Conservation (phyloP, 1,140 invertebrate species). For the Diachasma alloeum region DNA sequence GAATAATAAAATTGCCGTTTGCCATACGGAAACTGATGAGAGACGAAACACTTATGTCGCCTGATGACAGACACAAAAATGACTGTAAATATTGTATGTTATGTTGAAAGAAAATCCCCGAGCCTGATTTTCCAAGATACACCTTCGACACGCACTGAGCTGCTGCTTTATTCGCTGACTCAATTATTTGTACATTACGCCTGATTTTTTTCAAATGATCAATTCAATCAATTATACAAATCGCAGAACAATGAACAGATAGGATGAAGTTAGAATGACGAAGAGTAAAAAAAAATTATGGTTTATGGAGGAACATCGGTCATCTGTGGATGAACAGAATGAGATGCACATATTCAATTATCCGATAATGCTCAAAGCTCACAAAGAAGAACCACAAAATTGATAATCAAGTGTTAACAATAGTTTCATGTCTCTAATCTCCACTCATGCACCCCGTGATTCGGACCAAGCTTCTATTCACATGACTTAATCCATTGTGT, state of each 20-base stretch:
- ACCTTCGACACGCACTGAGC: no score
- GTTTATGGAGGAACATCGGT: background rate
- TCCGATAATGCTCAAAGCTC: conserved; percentile 30
- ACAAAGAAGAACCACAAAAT: background rate
- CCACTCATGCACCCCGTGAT: background rate
- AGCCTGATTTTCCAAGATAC: background rate
- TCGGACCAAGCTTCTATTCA: background rate
- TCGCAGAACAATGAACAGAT: background rate
- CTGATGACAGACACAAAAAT: background rate
- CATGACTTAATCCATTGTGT: background rate
- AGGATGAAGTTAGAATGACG: background rate
- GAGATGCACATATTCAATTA: conserved; percentile 27
- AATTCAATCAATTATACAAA: background rate
- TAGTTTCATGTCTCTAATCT: background rate
- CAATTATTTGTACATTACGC: background rate
- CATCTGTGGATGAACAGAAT: background rate
- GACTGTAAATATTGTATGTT: conserved; percentile 29
- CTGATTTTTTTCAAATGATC: background rate
- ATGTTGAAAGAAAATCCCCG: conserved; percentile 20
- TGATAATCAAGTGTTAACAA: conserved; percentile 2
- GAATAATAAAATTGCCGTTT: background rate
- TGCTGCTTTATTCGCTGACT: background rate
- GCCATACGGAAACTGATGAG: background rate
- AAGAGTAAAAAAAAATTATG: conserved; percentile 2
- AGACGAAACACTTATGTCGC: background rate